phyloP scores from a whole-genome alignment of 2,888 invertebrate species.

The Pristionchus japonicus region DNA sequence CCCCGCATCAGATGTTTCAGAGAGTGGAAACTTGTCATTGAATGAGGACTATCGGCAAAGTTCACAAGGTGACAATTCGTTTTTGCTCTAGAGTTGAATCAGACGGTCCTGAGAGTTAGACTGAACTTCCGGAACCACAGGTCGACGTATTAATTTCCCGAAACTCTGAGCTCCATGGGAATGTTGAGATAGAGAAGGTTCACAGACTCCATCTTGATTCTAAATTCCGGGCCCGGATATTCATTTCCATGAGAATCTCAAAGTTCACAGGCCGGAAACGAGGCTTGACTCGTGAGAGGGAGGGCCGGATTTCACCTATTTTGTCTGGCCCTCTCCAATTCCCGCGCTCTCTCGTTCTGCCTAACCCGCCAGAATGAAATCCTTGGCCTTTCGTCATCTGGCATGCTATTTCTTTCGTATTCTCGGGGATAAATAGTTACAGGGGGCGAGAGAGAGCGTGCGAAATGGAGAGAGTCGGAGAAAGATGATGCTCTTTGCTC shows the following conservation, averaged over 20 bases:
- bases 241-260: neutral
- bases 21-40: neutral
- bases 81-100: too few species aligned
- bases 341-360: too few species aligned
- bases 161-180: neutral
- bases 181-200: neutral
- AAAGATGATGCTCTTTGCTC: neutral
- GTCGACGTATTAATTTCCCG: neutral
- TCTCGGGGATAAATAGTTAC: neutral
- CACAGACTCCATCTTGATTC: neutral
- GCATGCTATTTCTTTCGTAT: neutral
- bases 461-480: neutral
- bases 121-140: too few species aligned
- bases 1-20: neutral
- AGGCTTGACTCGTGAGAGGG: neutral
- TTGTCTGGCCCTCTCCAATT: too few species aligned
- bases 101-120: too few species aligned
- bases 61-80: too few species aligned
- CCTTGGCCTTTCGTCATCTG: conserved; percentile 5
- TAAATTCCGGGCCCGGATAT: neutral
- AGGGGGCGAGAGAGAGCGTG: neutral
- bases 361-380: neutral
- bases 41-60: neutral
- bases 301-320: too few species aligned
- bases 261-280: neutral